Base-by-base conservation (phyloP, 1,140 invertebrate genomes). In the Aplysia californica region DNA sequence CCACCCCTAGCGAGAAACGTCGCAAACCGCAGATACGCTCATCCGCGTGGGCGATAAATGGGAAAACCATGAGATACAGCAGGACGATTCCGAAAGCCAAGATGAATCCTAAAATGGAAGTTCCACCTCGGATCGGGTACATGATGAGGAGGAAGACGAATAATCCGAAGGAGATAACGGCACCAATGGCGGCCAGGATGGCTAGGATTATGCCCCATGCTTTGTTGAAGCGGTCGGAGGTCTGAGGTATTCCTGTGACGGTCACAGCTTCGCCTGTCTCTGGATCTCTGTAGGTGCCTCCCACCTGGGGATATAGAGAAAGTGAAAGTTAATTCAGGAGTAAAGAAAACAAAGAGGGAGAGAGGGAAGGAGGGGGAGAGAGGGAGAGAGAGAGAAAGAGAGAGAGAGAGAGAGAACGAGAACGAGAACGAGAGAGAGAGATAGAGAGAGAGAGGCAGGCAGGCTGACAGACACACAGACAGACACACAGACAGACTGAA, bases 81-180 rank as follows among this genome's bases (percentile, higher is more conserved):
- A 91, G 78, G 23, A 91, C 82, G 56, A 91, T 85, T 26, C 90
- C 91, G 75, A 91, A 86, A 4, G 90, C 81, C 10, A 91, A 87
- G 78, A 91, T 85, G 83, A 90, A 92, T 0, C 90, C 91, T 1
- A 92, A 81, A 6, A 91, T 84, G 4, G 91, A 89, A 3, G 90
- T 91, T 29, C 91, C 91, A 31, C 89, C 87, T 26, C 88, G 84
- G 10, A 88, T 85, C 3, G 90, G 90, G 82, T 90, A 90, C 18
- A 88, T 86, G 56, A 90, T 84, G 66, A 91, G 78, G 75, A 92
- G 89, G 78, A 91, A 92, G 20, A 91, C 78, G 44, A 90, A 89
- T 69, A 90, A 86, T 33, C 88, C 86, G 4, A 90, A 61, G 0
- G 89, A 83, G 6, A 89, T 70, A 39, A 89, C 84, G 31, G 85